phyloP scores from a whole-genome alignment of 2,113 vertebrate species.

The Brachypteracias leptosomus region DNA sequence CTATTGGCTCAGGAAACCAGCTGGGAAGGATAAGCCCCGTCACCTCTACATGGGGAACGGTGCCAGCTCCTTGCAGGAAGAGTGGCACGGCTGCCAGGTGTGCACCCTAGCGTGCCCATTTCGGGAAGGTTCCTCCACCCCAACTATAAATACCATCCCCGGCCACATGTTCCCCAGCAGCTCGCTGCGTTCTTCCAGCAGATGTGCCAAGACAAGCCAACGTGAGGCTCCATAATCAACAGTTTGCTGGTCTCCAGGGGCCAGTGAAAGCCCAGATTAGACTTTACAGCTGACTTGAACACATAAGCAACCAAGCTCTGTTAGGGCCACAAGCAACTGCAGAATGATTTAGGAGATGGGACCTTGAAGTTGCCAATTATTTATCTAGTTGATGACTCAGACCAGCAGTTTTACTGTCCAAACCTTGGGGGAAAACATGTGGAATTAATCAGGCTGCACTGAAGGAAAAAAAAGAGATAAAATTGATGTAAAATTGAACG shows the following conservation, averaged over 20 bases:
- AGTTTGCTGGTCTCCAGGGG: background rate
- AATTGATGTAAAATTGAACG: background rate
- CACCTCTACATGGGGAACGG: accelerated
- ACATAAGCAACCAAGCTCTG: background rate
- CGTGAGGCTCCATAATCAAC: background rate
- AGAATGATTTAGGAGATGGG: conserved; percentile 49
- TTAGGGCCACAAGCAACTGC: background rate
- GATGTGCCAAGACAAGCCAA: conserved; percentile 40
- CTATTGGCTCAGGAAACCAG: accelerated
- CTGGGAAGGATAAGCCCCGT: accelerated
- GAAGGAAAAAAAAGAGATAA: background rate
- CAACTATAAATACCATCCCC: background rate
- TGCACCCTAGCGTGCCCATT: background rate
- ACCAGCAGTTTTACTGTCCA: conserved; percentile 50
- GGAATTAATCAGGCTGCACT: conserved; percentile 20
- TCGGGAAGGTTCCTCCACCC: background rate
- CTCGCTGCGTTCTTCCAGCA: background rate
- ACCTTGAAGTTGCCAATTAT: conserved; percentile 56
- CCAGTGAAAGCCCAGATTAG: conserved; percentile 46
- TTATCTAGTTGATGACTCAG: conserved; percentile 63
- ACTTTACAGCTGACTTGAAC: background rate
- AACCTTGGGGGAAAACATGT: conserved; percentile 33
- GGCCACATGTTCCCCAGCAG: background rate
- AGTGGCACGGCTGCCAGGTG: background rate
- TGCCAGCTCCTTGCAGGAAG: background rate